Evolutionary conservation across 2,113 vertebrate genomes (phyloP).

Genomic region (Lycaon pictus): DNA sequence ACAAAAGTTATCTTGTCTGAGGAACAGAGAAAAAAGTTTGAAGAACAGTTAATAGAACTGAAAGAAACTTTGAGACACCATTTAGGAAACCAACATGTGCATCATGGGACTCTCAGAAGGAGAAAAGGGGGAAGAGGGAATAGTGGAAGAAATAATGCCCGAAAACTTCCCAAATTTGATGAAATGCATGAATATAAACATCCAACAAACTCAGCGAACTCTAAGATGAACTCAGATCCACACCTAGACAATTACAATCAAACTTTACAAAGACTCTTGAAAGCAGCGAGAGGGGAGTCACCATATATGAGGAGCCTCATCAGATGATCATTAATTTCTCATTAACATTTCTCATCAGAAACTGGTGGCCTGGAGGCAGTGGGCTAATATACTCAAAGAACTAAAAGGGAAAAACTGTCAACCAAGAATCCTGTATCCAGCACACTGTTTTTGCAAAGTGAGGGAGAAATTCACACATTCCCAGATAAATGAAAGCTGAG

Average conservation of each 20-base stretch:
- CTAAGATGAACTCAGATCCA: not conserved
- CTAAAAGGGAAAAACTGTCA: not conserved
- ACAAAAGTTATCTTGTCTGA: not conserved
- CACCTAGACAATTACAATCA: not conserved
- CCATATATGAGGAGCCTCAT: not conserved
- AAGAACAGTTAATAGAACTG: not conserved
- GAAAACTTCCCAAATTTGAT: not conserved
- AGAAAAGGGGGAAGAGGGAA: not conserved
- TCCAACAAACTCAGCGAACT: not conserved
- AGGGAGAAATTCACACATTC: not conserved
- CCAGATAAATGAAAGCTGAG: not conserved
- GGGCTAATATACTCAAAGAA: not conserved
- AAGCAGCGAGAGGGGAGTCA: not conserved
- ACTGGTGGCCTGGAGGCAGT: not conserved
- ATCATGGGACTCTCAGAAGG: not conserved
- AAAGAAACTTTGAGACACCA: not conserved
- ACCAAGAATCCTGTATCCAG: not conserved
- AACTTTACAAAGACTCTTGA: not conserved
- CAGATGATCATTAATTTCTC: not conserved
- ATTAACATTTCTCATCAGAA: not conserved
- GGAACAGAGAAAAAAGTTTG: not conserved
- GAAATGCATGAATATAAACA: not conserved
- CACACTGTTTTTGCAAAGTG: not conserved
- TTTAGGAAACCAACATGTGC: not conserved
- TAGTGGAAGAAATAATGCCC: not conserved